These are phyloP conservation scores for Epinotia brunnichana DNA, from an alignment of 2,888 invertebrate species.

Conservation along the genomic window DNA sequence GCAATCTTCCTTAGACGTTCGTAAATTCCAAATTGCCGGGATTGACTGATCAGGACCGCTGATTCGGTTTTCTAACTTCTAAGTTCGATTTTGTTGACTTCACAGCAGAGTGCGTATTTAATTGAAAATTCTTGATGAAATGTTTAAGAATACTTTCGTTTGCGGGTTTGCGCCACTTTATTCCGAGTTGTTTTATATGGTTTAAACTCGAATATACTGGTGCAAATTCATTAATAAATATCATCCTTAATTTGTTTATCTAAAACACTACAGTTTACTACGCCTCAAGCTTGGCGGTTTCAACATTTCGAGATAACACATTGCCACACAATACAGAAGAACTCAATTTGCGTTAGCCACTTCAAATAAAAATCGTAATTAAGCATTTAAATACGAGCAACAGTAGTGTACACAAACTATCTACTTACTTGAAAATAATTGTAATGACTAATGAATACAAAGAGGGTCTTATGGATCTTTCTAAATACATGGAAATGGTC, in stretches of 20 bases:
- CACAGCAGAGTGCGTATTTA: constrained; percentile 11
- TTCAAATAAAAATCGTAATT: too few relatives aligned
- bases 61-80: constrained; percentile 28
- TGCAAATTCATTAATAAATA: not conserved
- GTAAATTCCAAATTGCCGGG: constrained; percentile 11
- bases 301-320: too few relatives aligned
- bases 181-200: constrained; percentile 8
- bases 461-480: too few relatives aligned
- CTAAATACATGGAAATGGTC: not conserved
- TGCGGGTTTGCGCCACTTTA: constrained; percentile 12
- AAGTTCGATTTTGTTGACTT: constrained; percentile 29
- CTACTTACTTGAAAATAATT: too few relatives aligned
- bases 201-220: not conserved
- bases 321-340: too few relatives aligned
- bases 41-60: constrained; percentile 10
- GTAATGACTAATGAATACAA: too few relatives aligned
- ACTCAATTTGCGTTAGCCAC: too few relatives aligned
- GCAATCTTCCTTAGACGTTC: constrained; percentile 19
- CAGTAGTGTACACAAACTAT: too few relatives aligned
- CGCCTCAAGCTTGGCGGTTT: not conserved
- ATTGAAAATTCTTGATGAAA: constrained; percentile 36
- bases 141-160: constrained; percentile 29
- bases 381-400: too few relatives aligned
- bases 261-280: too few relatives aligned
- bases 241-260: not conserved